These are phyloP conservation scores for Psittacula echo DNA, from an alignment of 2,797 vertebrate genomes.

Conservation along the genomic window DNA sequence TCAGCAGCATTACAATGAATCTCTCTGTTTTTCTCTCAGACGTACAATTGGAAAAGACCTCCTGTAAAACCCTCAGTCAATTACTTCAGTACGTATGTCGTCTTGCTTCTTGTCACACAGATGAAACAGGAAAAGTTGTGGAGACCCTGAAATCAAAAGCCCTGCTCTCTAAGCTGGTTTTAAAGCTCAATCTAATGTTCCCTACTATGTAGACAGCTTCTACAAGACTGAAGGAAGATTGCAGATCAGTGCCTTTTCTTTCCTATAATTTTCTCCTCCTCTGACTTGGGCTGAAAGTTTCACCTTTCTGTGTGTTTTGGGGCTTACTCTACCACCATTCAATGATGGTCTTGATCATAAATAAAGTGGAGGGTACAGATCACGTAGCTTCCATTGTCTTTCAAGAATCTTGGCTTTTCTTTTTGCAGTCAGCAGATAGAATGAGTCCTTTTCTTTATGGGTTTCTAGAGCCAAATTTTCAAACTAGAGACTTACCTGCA, in stretches of 20 bases:
- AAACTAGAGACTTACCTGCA: neutral
- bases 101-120: neutral
- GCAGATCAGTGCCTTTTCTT: neutral
- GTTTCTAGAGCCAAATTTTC: conserved; percentile 32
- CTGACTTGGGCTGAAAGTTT: neutral
- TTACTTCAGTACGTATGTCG: neutral
- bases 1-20: neutral
- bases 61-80: neutral
- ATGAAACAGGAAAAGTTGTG: neutral
- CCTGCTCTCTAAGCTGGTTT: neutral
- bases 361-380: neutral
- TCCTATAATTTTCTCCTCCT: neutral
- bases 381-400: neutral
- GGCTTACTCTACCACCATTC: neutral
- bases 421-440: neutral
- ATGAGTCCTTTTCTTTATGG: neutral
- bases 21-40: neutral
- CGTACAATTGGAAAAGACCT: neutral
- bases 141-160: neutral
- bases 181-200: neutral
- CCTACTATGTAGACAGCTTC: neutral
- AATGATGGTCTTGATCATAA: neutral
- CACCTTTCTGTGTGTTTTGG: neutral
- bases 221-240: neutral
- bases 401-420: neutral